Evolutionary conservation across 2,113 vertebrate genomes (phyloP).

Genomic region (Gallinago jamesoni): DNA sequence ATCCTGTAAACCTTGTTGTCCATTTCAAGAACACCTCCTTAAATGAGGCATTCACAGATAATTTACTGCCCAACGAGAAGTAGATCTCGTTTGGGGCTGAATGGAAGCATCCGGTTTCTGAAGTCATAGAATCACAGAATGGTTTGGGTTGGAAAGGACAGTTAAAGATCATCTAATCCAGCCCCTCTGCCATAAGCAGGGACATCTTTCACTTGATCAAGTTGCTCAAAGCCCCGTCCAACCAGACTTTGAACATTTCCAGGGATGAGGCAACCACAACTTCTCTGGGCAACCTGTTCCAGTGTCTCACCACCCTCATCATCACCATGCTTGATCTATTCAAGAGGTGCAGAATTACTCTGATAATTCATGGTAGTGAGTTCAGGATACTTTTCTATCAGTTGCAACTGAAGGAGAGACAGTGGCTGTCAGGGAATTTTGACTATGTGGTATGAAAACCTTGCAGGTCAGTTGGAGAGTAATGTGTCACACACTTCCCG

Average conservation of each 20-base stretch:
- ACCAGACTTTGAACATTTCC: accelerated
- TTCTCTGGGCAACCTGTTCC: not conserved
- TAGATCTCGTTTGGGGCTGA: not conserved
- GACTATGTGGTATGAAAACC: conserved; percentile 25
- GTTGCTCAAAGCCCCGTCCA: not conserved
- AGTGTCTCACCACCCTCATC: not conserved
- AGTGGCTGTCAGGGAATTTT: not conserved
- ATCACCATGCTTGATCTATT: not conserved
- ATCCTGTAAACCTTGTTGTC: not conserved
- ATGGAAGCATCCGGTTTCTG: not conserved
- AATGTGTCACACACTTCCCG: conserved; percentile 40
- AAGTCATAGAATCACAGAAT: not conserved
- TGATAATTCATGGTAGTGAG: not conserved
- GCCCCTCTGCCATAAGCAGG: not conserved
- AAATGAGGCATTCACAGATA: not conserved
- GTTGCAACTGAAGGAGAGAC: conserved; percentile 13
- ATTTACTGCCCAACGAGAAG: not conserved
- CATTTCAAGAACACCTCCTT: not conserved
- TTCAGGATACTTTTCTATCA: not conserved
- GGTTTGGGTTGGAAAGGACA: not conserved
- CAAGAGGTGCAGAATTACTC: not conserved
- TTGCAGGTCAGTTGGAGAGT: conserved; percentile 31
- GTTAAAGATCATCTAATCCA: not conserved
- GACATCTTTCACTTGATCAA: not conserved
- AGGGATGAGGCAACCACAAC: not conserved